Evolutionary conservation across 2,797 vertebrate genomes (phyloP), one percentile per base, ranked within the genome.

Genomic region (Ispidina picta): DNA sequence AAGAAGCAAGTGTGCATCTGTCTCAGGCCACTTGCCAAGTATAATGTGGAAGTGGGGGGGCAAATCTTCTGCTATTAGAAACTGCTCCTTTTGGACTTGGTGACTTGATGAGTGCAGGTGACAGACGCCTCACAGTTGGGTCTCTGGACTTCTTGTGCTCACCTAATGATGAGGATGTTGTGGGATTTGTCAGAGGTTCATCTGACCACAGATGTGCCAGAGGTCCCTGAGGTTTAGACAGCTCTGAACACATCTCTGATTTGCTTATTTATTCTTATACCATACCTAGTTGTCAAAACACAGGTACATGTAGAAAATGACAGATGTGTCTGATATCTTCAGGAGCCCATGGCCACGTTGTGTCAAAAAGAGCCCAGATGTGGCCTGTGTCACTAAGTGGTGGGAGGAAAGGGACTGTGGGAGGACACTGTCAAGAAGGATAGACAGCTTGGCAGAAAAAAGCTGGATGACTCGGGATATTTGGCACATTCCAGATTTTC

Each of bases 1-100:
- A 96, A 92, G 80, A 91, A 93, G 88, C 80, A 77, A 93, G 60
- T 0, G 10, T 86, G 70, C 94, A 95, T 95, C 95, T 96, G 93
- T 92, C 94, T 95, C 91, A 86, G 95, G 93, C 93, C 92, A 84
- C 91, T 93, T 95, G 92, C 93, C 93, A 95, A 95, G 93, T 91
- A 95, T 93, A 95, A 95, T 94, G 87, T 58, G 66, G 35, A 8
- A 22, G 37, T 18, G 39, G 83, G 44, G 55, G 56, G 18, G 44
- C 44, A 84, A 84, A 92, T 73, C 19, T 66, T 89, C 77, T 71
- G 60, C 74, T 82, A 12, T 37, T 77, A 90, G 68, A 91, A 88
- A 73, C 68, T 43, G 88, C 54, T 94, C 88, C 91, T 94, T 64
- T 92, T 72, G 81, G 74, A 80, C 65, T 77, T 9, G 5, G 54